phyloP scores from a whole-genome alignment of 2,888 invertebrate species.

The Junonia oenone region DNA sequence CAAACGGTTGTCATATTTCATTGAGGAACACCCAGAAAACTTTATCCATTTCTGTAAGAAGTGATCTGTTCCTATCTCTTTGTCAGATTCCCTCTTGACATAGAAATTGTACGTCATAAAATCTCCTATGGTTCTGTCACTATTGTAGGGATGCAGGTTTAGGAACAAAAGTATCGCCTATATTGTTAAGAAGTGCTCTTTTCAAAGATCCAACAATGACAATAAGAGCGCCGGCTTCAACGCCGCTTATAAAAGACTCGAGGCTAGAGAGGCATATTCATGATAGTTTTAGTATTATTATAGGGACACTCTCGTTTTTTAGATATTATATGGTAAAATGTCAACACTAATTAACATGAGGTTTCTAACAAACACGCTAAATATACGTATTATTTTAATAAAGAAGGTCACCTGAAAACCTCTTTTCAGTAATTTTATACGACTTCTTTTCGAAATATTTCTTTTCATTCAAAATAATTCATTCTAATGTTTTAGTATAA shows the following conservation, averaged over 20 bases:
- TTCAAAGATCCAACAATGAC: slow-evolving; percentile 10
- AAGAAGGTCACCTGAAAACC: too few relatives aligned
- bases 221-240: slow-evolving; percentile 4
- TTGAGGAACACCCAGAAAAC: not conserved
- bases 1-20: too few relatives aligned
- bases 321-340: not conserved
- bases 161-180: slow-evolving; percentile 7
- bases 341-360: too few relatives aligned
- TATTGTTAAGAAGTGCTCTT: slow-evolving; percentile 4
- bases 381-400: not conserved
- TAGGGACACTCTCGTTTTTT: not conserved
- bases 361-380: too few relatives aligned
- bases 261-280: not conserved
- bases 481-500: too few relatives aligned
- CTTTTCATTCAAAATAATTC: too few relatives aligned
- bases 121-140: not conserved
- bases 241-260: not conserved
- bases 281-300: not conserved
- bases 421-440: too few relatives aligned
- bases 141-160: not conserved
- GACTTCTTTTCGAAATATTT: too few relatives aligned
- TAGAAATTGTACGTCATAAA: not conserved
- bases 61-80: not conserved
- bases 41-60: not conserved
- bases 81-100: not conserved